Percentiles rank a stretch among this genome's conserved stretches.
phyloP scores from a whole-genome alignment of 2,113 vertebrate genomes.

The Pitta sordida region DNA sequence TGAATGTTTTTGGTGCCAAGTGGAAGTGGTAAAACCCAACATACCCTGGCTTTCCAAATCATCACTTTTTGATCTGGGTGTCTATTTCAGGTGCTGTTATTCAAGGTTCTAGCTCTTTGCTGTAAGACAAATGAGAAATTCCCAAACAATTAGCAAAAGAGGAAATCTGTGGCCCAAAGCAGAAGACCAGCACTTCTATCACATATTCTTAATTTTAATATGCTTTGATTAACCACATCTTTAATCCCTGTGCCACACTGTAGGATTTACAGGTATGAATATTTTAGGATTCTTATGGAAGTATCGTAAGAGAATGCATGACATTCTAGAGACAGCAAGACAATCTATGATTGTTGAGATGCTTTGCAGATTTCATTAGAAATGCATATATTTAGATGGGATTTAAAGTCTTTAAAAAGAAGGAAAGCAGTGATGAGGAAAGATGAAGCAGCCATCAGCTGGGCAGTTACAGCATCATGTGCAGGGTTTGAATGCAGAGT shows the following conservation, averaged over 20 bases:
- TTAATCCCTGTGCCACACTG: not conserved
- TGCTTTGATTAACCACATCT: not conserved
- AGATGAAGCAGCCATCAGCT: not conserved
- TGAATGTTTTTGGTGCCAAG: not conserved
- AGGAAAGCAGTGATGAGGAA: not conserved
- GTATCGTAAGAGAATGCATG: not conserved
- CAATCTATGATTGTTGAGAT: not conserved
- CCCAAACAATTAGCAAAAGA: not conserved
- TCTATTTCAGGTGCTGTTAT: not conserved
- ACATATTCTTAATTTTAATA: not conserved
- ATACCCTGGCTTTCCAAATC: not conserved
- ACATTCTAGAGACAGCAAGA: not conserved
- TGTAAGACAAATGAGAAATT: not conserved
- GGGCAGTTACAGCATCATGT: not conserved
- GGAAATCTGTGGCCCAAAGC: not conserved
- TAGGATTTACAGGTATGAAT: not conserved
- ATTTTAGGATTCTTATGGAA: not conserved
- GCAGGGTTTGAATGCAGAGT: not conserved
- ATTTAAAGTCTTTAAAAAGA: not conserved
- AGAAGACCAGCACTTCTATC: not conserved
- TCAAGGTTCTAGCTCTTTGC: not conserved
- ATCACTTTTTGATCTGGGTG: accelerated
- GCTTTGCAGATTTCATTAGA: not conserved
- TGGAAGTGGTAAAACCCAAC: not conserved
- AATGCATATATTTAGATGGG: not conserved